Base-by-base conservation (phyloP, 2,113 vertebrate genomes). In the Cromileptes altivelis region DNA sequence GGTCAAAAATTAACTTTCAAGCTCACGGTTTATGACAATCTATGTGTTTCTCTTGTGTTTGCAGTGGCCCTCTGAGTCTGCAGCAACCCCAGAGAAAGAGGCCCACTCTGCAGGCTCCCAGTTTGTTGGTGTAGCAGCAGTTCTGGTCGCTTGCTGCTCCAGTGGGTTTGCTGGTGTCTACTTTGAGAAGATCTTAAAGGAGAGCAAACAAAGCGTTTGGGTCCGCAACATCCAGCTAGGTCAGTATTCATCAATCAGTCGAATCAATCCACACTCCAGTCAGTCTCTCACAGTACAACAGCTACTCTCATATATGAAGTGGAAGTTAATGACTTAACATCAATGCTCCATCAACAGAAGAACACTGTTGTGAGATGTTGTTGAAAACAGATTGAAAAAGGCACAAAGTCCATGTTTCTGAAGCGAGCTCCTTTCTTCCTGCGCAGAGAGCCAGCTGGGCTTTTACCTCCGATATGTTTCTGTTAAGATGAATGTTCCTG, bases 161-260 rank as follows among this genome's bases (percentile, higher is more conserved):
- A 99, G 98, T 80, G 98, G 98, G 55, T 99, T 99, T 80, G 98
- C 98, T 27, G 98, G 98, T 0, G 98, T 99, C 87, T 99, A 99
- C 94, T 99, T 99, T 92, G 98, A 99, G 94, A 99, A 99, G 93
- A 99, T 99, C 87, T 95, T 99, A 55, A 99, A 99, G 90, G 98
- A 99, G 94, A 99, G 96, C 64, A 99, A 99, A 72, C 98, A 99
- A 80, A 99, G 98, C 33, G 98, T 99, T 64, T 99, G 98, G 98
- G 96, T 99, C 92, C 95, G 98, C 84, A 99, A 99, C 91, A 99
- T 99, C 93, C 98, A 99, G 93, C 96, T 99, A 14, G 98, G 98
- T 99, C 86, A 63, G 91, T 70, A 10, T 70, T n/a, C 50, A 19
- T 21, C 47, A 2, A 19, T 65, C 40, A 17, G 62, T 15, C 42